These are phyloP conservation scores for Galaxias olidus DNA, from an alignment of 2,797 vertebrate species.

Conservation along the genomic window DNA sequence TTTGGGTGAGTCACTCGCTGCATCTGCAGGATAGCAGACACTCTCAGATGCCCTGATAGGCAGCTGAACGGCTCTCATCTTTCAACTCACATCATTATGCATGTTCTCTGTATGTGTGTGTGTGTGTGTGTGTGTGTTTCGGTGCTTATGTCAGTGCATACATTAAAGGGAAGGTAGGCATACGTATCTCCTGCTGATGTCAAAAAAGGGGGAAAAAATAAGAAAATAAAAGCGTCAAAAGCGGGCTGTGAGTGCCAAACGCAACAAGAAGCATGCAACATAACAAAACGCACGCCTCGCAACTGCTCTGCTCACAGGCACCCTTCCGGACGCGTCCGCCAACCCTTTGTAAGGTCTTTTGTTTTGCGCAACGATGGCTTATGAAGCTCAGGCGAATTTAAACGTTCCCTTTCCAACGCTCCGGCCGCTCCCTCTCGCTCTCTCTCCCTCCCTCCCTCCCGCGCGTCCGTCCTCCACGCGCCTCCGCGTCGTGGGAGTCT, in stretches of 20 bases:
- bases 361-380: no score
- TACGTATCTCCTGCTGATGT: background rate
- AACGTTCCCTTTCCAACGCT: background rate
- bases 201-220: no score
- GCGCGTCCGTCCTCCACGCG: constrained; percentile 18
- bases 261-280: no score
- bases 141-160: background rate
- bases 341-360: background rate
- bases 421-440: constrained; percentile 2
- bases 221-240: no score
- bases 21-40: constrained; percentile 66
- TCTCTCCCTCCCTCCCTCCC: background rate
- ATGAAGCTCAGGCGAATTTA: no score
- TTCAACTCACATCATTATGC: no score
- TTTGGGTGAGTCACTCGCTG: constrained; percentile 69
- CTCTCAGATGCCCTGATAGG: constrained; percentile 35
- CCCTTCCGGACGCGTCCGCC: no score
- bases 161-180: background rate
- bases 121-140: background rate
- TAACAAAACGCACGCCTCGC: background rate
- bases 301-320: constrained; percentile 1
- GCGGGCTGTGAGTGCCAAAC: no score
- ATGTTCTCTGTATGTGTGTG: background rate
- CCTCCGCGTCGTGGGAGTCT: background rate
- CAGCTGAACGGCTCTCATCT: constrained; percentile 19